A percentile compares a stretch with the other conserved stretches of the same genome.
phyloP scores from a whole-genome alignment of 2,797 vertebrate genomes.

The Danionella dracula region DNA sequence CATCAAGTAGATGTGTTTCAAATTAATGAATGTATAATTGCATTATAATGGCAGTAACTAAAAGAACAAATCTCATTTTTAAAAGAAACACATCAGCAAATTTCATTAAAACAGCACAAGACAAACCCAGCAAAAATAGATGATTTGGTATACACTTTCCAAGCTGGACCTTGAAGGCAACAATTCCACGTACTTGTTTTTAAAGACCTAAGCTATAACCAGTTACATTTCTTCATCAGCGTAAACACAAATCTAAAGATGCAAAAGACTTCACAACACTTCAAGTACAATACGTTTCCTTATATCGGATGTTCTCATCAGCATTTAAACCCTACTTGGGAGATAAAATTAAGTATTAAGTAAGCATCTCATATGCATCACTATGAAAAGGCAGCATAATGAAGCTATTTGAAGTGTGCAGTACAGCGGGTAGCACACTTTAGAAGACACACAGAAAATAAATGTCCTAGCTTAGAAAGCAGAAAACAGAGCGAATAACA shows the following conservation, averaged over 20 bases:
- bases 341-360: not conserved
- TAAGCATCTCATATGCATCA: conserved; percentile 14
- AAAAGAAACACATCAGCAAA: not conserved
- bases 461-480: too few species aligned
- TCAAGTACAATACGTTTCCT: conserved; percentile 18
- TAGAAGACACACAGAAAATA: too few species aligned
- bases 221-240: conserved; percentile 20
- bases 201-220: not conserved
- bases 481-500: too few species aligned
- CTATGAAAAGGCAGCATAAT: conserved; percentile 16
- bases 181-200: not conserved
- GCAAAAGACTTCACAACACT: conserved; percentile 1
- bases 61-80: not conserved
- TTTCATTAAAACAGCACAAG: not conserved
- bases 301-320: not conserved
- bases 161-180: not conserved
- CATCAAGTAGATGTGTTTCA: not conserved
- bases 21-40: not conserved
- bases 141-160: not conserved
- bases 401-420: too few species aligned
- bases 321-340: conserved; percentile 2
- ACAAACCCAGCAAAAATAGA: not conserved
- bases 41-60: not conserved
- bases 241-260: conserved; percentile 24
- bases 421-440: too few species aligned